Base-by-base conservation (phyloP, 2,888 invertebrate species). In the Drosophila acutilabella region DNA sequence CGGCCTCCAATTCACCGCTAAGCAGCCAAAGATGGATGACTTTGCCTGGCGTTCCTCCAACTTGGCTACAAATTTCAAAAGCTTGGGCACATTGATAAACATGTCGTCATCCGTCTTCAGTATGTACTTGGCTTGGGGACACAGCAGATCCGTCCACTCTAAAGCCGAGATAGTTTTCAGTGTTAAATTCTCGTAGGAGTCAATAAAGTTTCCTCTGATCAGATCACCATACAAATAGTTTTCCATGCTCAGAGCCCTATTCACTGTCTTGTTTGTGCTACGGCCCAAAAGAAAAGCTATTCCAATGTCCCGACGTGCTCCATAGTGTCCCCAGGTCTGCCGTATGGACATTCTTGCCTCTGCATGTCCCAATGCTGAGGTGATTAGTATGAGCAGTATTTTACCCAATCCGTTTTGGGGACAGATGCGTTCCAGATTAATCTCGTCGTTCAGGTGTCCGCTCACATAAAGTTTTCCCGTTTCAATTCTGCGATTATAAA, bases 21-120 rank as follows among this genome's bases (percentile, higher is more conserved):
- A 93, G 70, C 96, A 94, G 20, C 98, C 98, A 91, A 95, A 97
- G 75, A 98, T 96, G 38, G 95, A 94, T 74, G 94, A 94, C 78
- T 95, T 94, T 13, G 95, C 94, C 26, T 88, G 86, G 85, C 95
- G 95, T 71, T 93, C 93, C 44, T 94, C 93, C 58, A 95, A 14
- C n/a, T 64, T 51, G 10, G 47, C 40, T 1, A 65, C 93, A 92
- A 96, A 96, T 50, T 92, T 91, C 61, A 97, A 93, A 80, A 97
- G 93, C 69, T 95, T 94, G 71, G 95, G 95, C 78, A 97, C 94
- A 93, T 97, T 97, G 78, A 97, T 96, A 91, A 97, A 97, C 96
- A 97, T 96, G 92, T 97, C 97, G 92, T 97, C 97, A 91, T 97
- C 97, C 1, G 96, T 96, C 93, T 97, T 97, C 75, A 97, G 94